A percentile compares a stretch with the other conserved stretches of the same genome.
Evolutionary conservation across 2,797 vertebrate species (phyloP).

Genomic region (Gallinago stenura): DNA sequence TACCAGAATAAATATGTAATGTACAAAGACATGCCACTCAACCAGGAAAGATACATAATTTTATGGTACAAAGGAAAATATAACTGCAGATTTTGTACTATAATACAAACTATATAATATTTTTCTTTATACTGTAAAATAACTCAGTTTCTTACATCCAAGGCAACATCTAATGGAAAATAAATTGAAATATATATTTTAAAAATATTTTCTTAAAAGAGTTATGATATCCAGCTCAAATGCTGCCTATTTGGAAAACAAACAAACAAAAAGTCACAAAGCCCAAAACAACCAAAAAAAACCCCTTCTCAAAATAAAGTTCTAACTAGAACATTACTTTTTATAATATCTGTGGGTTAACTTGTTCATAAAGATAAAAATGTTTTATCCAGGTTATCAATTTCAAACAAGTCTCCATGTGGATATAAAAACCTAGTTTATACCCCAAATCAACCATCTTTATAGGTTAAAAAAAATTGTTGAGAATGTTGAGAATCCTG

Average conservation of each 20-base stretch:
- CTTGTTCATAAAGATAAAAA: not conserved
- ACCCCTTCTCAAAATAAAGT: not conserved
- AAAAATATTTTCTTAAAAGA: not conserved
- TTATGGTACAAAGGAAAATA: not conserved
- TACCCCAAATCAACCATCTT: not conserved
- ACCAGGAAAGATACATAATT: not conserved
- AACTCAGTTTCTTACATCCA: not conserved
- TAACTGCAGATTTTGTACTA: not conserved
- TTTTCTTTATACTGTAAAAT: not conserved
- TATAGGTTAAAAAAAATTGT: not conserved
- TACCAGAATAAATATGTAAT: not conserved
- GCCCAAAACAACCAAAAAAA: not conserved
- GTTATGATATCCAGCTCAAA: not conserved
- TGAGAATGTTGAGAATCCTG: not conserved
- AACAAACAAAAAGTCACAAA: not conserved
- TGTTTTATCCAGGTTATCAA: not conserved
- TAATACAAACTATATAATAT: not conserved
- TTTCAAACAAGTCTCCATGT: not conserved
- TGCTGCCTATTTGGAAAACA: not conserved
- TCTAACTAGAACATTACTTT: not conserved
- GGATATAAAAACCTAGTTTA: not conserved
- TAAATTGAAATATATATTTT: not conserved
- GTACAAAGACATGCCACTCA: not conserved
- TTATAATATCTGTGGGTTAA: not conserved
- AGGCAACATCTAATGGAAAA: not conserved